Percentiles rank a stretch among this genome's conserved stretches.
These are phyloP conservation scores for Drosophila malerkotliana DNA, from an alignment of 1,140 invertebrate genomes.

Conservation along the genomic window DNA sequence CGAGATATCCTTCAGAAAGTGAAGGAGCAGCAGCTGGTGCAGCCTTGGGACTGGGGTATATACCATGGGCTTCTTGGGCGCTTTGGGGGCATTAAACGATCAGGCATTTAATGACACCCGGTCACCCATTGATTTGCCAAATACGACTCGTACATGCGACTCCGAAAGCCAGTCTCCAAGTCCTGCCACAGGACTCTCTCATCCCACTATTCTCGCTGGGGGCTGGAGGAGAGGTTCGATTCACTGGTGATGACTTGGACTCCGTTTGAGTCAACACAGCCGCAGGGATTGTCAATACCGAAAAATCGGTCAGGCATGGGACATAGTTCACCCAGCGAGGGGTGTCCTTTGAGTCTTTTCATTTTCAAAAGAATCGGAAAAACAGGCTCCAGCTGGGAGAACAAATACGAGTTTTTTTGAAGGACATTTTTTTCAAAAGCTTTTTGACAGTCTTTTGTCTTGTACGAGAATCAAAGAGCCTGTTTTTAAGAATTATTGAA, in stretches of 20 bases:
- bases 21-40: conserved; percentile 18
- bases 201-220: background rate
- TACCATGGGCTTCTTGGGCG: background rate
- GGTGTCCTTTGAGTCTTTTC: conserved; percentile 2
- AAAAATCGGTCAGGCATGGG: conserved; percentile 58
- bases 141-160: conserved; percentile 46
- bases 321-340: conserved; percentile 53
- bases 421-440: background rate
- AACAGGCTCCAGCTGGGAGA: background rate
- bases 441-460: background rate
- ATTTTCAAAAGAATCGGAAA: background rate
- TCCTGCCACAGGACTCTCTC: conserved; percentile 6
- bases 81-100: conserved; percentile 72
- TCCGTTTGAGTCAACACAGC: conserved; percentile 72
- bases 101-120: conserved; percentile 81
- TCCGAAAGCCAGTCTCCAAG: conserved; percentile 19
- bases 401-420: background rate
- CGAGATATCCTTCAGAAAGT: conserved; percentile 57
- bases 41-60: conserved; percentile 2
- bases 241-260: conserved; percentile 40
- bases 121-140: conserved; percentile 79
- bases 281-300: conserved; percentile 70
- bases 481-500: too few species aligned
- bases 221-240: conserved; percentile 4
- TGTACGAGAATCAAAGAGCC: too few species aligned